Base-by-base conservation (phyloP, 2,888 invertebrate genomes). In the Drosophila niveifrons region DNA sequence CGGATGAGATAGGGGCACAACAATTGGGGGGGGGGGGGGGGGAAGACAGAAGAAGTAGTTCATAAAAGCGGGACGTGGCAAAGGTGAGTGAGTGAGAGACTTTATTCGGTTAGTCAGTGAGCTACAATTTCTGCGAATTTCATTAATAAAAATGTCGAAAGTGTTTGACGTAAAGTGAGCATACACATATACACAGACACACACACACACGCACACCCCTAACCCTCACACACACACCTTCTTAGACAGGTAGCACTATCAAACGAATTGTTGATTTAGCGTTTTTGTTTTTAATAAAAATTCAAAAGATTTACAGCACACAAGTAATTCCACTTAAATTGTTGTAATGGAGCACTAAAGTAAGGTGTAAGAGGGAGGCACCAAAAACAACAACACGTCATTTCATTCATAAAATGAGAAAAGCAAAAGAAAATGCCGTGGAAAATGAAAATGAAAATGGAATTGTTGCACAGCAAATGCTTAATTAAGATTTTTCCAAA, bases 91-190 rank as follows among this genome's bases (percentile, higher is more conserved):
- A 55, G 70, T 47, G 63, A 28, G 31, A 31, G 31, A 55, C 67
- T 56, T 72, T 41, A 63, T 70, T 66, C 61, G 68, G 64, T 17
- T 58, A 47, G 57, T 80, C 69, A 81, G 75, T 78, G 79, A 62
- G 67, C 71, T 67, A 78, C 68, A 18, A 73, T 79, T 88, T 82
- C 87, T 88, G 87, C 87, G 87, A 88, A 88, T 80, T 85, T 86
- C 83, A 89, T 88, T 88, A 85, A 85, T 85, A 85, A 85, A 88
- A 88, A 71, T 87, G 88, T 84, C 81, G 78, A 88, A 80, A 81
- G 80, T 83, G 78, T 84, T 81, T 66, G 66, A 66, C 64, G 72
- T 66, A 66, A 79, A 72, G 75, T 74, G 71, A 52, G 57, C 51
- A 55, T 17, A 1, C 34, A 34, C 63, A 53, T 51, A 18, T 17